Evolutionary conservation across 2,888 invertebrate genomes (phyloP).

Genomic region (Drosophila paranaensis): DNA sequence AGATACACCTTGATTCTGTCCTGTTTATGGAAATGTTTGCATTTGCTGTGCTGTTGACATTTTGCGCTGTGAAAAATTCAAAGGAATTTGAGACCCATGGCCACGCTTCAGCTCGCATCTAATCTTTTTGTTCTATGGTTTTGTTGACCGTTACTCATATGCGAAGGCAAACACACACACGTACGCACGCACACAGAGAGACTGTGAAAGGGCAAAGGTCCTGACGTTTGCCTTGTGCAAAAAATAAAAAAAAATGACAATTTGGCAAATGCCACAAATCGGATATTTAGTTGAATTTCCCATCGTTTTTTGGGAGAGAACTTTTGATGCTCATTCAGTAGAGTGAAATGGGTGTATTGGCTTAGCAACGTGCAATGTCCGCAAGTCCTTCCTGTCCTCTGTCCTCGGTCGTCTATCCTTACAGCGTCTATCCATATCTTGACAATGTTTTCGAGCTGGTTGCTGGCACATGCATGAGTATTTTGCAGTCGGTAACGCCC

Average conservation of each 20-base stretch:
- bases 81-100: constrained; percentile 31
- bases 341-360: too few relatives aligned
- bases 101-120: constrained; percentile 25
- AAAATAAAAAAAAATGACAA: constrained; percentile 8
- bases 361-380: too few relatives aligned
- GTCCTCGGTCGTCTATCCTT: too few relatives aligned
- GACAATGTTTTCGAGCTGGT: too few relatives aligned
- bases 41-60: constrained; percentile 51
- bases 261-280: constrained; percentile 28
- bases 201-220: constrained; percentile 52
- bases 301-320: too few relatives aligned
- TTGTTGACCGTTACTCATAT: constrained; percentile 54
- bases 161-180: constrained; percentile 10
- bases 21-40: constrained; percentile 14
- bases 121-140: constrained; percentile 40
- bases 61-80: constrained; percentile 25
- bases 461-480: too few relatives aligned
- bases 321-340: not conserved
- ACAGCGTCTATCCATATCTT: too few relatives aligned
- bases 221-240: constrained; percentile 26
- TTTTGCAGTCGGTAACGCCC: too few relatives aligned
- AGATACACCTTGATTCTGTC: not conserved
- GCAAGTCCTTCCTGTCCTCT: too few relatives aligned
- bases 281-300: constrained; percentile 11
- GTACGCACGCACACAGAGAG: not conserved